These are phyloP conservation scores for Triplophysa yarkandensis DNA, from an alignment of 2,797 vertebrate genomes.

Conservation along the genomic window DNA sequence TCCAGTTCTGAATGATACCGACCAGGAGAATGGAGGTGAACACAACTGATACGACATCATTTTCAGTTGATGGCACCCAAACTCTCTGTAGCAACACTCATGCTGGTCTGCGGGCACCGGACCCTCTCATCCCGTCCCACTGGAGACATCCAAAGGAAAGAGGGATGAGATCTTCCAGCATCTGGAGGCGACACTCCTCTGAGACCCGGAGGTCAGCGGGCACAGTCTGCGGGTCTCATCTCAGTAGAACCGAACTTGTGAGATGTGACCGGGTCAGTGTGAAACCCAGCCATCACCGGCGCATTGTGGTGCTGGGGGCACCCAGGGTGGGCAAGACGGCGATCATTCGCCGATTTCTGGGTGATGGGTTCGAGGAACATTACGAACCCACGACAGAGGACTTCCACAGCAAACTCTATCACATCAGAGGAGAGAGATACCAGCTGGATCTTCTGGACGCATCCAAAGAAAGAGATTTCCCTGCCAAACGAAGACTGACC, in stretches of 20 bases:
- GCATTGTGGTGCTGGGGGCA: conserved; percentile 76
- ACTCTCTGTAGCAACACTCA: conserved; percentile 62
- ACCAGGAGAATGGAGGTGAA: conserved; percentile 69
- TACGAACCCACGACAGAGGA: conserved; percentile 76
- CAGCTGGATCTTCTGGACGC: conserved; percentile 78
- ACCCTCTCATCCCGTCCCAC: conserved; percentile 36
- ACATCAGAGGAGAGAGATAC: conserved; percentile 72
- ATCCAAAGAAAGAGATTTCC: conserved; percentile 72
- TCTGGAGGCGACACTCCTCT: conserved; percentile 54
- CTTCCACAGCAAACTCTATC: conserved; percentile 78
- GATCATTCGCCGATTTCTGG: conserved; percentile 71
- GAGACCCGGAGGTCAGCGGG: conserved; percentile 62
- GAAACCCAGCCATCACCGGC: conserved; percentile 71
- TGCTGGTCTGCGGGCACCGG: conserved; percentile 20
- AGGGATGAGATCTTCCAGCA: conserved; percentile 62
- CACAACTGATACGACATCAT: conserved; percentile 66
- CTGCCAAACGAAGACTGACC: conserved; percentile 75
- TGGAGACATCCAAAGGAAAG: conserved; percentile 61
- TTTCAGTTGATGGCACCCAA: conserved; percentile 70
- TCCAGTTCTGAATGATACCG: conserved; percentile 41
- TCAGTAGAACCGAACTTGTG: conserved; percentile 19
- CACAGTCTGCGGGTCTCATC: conserved; percentile 52
- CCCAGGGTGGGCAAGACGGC: conserved; percentile 75
- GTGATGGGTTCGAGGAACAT: conserved; percentile 68
- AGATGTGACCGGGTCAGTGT: conserved; percentile 47